Base-by-base conservation (phyloP, 2,888 invertebrate species). In the Drosophila nr. medialis region DNA sequence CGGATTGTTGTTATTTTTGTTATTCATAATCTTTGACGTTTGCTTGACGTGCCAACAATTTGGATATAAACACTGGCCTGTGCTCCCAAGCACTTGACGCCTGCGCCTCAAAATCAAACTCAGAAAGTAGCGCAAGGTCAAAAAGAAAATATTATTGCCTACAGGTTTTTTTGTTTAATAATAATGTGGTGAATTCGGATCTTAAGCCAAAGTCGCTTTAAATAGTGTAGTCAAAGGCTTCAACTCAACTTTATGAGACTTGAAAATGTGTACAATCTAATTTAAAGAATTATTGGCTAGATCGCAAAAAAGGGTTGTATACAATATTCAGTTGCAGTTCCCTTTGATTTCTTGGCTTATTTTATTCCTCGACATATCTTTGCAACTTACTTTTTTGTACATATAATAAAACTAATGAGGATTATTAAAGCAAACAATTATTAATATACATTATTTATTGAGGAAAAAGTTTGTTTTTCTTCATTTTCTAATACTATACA, bases 51-150 rank as follows among this genome's bases (percentile, higher is more conserved):
- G 49, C 49, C 54, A 61, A 72, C 64, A 56, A 69, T 58, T 75
- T 60, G 30, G 56, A n/a, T 45, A 15, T 24, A 24, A 45, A 40
- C 21, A 51, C 34, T 56, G 67, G 58, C 34, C 30, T 30, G 36
- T 30, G 32, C 8, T 13, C n/a, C 38, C 11, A 49, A 68, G 72
- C 67, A 69, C 72, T 75, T 78, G 68, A 78, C 78, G 80, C 69
- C 76, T 73, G 75, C 77, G 72, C 45, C 61, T 24, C 15, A 24
- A 24, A 45, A 24, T 24, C 15, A 8, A 45, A 24, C 24, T 40
- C 24, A 18, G 21, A 74, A 86, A 72, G 72, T 78, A 78, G 73
- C 32, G 51, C 73, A 78, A 76, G 70, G 73, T 72, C 69, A 50
- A 62, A 75, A 79, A 60, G 56, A 64, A 42, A 70, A 34, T 30